These are phyloP conservation scores for Drepana arcuata DNA, from an alignment of 1,140 invertebrate genomes.

Conservation along the genomic window DNA sequence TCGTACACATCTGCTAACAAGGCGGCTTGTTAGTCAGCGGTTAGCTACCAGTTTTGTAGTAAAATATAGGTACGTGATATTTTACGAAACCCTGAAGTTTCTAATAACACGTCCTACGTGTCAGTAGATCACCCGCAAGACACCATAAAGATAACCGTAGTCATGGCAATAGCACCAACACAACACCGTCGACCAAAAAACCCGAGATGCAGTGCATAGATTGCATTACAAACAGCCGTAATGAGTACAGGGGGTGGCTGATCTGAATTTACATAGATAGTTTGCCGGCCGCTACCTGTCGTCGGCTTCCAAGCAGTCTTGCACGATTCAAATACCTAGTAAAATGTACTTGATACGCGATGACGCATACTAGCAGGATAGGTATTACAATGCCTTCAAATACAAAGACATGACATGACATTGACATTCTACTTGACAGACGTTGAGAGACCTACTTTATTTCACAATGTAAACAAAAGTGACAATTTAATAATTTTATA, in stretches of 20 bases:
- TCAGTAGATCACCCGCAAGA: conserved; percentile 8
- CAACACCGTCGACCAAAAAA: conserved; percentile 55
- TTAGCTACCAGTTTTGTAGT: background rate
- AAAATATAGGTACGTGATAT: background rate
- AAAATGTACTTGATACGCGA: too few species aligned
- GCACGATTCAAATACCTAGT: too few species aligned
- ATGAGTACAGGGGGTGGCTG: conserved; percentile 39
- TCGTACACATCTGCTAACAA: background rate
- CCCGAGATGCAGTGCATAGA: conserved; percentile 55
- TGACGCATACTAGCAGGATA: background rate
- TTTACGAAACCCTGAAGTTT: background rate
- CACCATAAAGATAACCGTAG: conserved; percentile 36
- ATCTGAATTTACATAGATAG: conserved; percentile 58
- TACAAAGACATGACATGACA: background rate
- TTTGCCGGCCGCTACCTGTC: conserved; percentile 18
- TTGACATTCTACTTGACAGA: too few species aligned
- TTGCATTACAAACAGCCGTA: conserved; percentile 59
- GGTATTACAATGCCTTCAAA: background rate
- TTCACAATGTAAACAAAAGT: too few species aligned
- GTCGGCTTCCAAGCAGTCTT: conserved; percentile 8
- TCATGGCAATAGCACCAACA: conserved; percentile 41
- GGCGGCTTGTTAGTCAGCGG: background rate
- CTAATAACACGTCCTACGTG: background rate
- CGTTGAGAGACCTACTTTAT: too few species aligned
- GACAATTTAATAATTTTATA: too few species aligned